Conservation (phyloP, 2,888 invertebrate species). For the Erpobdella octoculata region DNA sequence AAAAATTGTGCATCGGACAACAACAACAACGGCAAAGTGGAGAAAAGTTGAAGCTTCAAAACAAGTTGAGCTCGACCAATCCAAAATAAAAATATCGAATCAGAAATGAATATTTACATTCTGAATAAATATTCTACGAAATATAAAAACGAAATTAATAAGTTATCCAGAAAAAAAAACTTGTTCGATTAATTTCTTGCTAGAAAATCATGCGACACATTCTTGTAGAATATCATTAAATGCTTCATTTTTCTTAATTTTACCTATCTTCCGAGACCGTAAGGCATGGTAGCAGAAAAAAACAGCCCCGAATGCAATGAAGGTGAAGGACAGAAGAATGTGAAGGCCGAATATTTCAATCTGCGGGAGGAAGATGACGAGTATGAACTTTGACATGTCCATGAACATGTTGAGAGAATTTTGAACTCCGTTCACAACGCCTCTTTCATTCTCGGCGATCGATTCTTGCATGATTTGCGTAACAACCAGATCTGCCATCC, state of each 20-base stretch:
- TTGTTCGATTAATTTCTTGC: too few relatives aligned
- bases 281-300: conserved; percentile 44
- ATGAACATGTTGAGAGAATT: conserved; percentile 55
- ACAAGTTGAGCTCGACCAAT: too few relatives aligned
- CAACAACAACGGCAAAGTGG: too few relatives aligned
- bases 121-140: too few relatives aligned
- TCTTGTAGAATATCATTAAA: too few relatives aligned
- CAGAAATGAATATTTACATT: too few relatives aligned
- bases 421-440: conserved; percentile 56
- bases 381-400: conserved; percentile 54
- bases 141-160: too few relatives aligned
- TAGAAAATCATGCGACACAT: too few relatives aligned
- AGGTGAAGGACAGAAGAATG: conserved; percentile 52
- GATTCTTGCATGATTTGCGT: conserved; percentile 56
- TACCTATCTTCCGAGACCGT: conserved; percentile 13
- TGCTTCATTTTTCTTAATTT: background rate
- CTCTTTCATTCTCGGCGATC: conserved; percentile 53
- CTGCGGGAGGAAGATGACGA: conserved; percentile 53
- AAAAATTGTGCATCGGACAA: too few relatives aligned
- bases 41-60: too few relatives aligned
- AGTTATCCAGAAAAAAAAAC: too few relatives aligned
- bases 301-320: conserved; percentile 44
- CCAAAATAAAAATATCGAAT: too few relatives aligned
- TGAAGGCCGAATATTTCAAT: conserved; percentile 54
- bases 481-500: conserved; percentile 56